Evolutionary conservation across 2,797 vertebrate species (phyloP).

Genomic region (Phrynocephalus vlangalii): DNA sequence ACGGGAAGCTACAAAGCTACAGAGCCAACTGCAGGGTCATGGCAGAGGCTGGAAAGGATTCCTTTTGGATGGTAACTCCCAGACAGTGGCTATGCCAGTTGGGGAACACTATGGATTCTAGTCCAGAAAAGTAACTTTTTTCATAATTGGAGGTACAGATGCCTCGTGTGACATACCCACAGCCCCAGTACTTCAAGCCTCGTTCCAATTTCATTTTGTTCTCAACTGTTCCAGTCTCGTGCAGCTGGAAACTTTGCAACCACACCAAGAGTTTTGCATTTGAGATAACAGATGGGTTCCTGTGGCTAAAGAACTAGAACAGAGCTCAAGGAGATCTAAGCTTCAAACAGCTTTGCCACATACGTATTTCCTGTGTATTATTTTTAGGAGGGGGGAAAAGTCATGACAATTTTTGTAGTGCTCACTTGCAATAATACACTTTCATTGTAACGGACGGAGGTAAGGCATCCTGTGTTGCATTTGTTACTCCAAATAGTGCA

Average conservation of each 20-base stretch:
- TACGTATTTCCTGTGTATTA: conserved; percentile 24
- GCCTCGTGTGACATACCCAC: not conserved
- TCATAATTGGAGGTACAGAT: too few relatives aligned
- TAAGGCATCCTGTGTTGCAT: not conserved
- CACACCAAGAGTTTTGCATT: not conserved
- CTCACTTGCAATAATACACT: not conserved
- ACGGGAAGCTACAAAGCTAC: not conserved
- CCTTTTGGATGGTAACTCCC: too few relatives aligned
- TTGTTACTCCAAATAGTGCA: not conserved
- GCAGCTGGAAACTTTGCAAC: not conserved
- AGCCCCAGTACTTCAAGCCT: not conserved
- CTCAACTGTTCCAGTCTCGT: not conserved
- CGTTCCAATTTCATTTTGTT: accelerated
- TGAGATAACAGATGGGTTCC: conserved; percentile 4
- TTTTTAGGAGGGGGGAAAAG: conserved; percentile 16
- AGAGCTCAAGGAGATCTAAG: not conserved
- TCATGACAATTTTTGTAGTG: not conserved
- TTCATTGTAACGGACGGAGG: not conserved
- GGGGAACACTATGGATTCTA: too few relatives aligned
- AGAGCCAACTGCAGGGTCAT: not conserved
- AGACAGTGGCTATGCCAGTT: too few relatives aligned
- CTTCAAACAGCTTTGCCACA: not conserved
- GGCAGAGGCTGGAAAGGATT: too few relatives aligned
- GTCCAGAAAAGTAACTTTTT: too few relatives aligned
- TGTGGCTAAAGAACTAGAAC: not conserved